phyloP scores from a whole-genome alignment of 2,113 vertebrate species.

The Chlamydotis undulata region DNA sequence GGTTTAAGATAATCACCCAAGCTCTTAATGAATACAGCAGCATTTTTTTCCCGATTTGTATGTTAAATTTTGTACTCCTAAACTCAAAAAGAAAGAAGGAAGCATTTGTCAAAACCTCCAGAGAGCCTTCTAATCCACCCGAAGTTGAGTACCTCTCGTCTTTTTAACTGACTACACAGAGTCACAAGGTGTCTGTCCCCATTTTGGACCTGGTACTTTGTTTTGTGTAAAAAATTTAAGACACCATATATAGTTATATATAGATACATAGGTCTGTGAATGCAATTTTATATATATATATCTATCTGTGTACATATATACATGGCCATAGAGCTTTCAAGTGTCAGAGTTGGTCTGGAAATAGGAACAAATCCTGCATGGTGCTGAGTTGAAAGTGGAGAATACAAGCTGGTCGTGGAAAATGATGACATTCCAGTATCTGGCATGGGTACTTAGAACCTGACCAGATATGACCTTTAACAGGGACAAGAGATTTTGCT shows the following conservation, averaged over 20 bases:
- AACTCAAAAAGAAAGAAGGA: background rate
- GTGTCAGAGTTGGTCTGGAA: background rate
- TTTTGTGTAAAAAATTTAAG: background rate
- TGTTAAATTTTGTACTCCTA: background rate
- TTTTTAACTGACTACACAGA: background rate
- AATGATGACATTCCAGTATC: background rate
- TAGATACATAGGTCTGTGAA: background rate
- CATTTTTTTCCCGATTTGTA: background rate
- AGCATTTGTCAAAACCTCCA: background rate
- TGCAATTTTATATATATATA: background rate
- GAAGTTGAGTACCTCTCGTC: background rate
- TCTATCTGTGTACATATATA: background rate
- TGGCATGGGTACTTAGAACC: background rate
- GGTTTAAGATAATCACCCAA: background rate
- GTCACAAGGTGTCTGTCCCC: background rate
- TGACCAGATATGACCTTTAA: background rate
- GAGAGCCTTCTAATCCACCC: background rate
- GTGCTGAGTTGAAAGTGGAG: background rate
- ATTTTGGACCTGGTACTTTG: background rate
- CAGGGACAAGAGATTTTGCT: background rate
- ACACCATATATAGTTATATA: background rate
- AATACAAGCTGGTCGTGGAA: background rate
- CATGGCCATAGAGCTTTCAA: background rate
- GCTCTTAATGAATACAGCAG: background rate
- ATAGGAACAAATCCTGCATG: background rate